Conservation (phyloP, 2,797 vertebrate species). For the Scarus forsteni region DNA sequence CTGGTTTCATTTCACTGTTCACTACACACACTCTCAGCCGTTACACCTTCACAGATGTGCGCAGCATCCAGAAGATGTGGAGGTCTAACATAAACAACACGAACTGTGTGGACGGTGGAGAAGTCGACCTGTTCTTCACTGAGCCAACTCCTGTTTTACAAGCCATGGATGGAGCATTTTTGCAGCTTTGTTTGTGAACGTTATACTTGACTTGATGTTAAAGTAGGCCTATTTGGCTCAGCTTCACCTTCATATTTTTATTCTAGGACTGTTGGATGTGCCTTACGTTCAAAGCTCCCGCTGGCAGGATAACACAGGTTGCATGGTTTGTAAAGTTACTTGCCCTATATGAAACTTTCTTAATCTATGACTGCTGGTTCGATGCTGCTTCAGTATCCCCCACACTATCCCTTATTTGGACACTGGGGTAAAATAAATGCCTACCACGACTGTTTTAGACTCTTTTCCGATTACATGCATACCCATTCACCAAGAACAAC, state of each 20-base stretch:
- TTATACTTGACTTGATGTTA: neutral
- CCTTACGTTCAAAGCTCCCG: neutral
- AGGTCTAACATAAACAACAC: slow-evolving; percentile 22
- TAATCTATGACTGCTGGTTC: neutral
- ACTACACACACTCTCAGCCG: slow-evolving; percentile 28
- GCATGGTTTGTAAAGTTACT: neutral
- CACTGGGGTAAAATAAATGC: neutral
- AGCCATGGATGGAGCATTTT: slow-evolving; percentile 2
- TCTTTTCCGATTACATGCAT: neutral
- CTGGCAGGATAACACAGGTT: neutral
- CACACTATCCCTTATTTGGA: neutral
- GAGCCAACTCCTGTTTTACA: neutral
- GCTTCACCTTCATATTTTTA: neutral
- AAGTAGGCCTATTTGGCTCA: neutral
- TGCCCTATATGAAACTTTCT: neutral
- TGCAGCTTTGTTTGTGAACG: neutral
- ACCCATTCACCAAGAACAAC: neutral
- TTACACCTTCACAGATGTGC: slow-evolving; percentile 49
- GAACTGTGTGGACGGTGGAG: neutral
- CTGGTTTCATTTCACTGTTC: slow-evolving; percentile 53
- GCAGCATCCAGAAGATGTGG: slow-evolving; percentile 23
- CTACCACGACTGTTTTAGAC: neutral
- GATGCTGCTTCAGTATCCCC: neutral
- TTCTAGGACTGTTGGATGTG: neutral
- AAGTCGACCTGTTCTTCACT: neutral